These are phyloP conservation scores for Antennarius maculatus DNA, from an alignment of 2,797 vertebrate species.

Conservation along the genomic window DNA sequence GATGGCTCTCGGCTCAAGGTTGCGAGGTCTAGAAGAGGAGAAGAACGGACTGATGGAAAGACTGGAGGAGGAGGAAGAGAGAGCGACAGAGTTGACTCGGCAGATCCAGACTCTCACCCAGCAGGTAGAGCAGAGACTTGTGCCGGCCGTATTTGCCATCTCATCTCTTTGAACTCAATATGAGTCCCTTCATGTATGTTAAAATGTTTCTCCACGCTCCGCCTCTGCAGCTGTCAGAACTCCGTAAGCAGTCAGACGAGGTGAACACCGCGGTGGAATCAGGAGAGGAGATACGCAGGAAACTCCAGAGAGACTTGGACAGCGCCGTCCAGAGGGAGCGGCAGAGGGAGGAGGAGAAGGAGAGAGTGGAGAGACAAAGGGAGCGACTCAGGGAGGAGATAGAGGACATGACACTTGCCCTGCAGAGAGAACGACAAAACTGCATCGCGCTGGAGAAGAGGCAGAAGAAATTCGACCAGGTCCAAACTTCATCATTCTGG, in stretches of 20 bases:
- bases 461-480: constrained; percentile 96
- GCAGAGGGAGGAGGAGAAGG: constrained; percentile 85
- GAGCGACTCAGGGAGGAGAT: constrained; percentile 90
- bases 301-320: constrained; percentile 88
- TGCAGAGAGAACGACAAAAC: constrained; percentile 90
- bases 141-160: background rate
- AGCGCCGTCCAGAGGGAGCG: constrained; percentile 80
- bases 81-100: constrained; percentile 81
- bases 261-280: constrained; percentile 83
- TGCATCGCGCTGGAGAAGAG: constrained; percentile 89
- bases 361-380: constrained; percentile 87
- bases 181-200: background rate
- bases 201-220: background rate
- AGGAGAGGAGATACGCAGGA: constrained; percentile 86
- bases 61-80: constrained; percentile 89
- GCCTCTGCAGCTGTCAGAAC: constrained; percentile 82
- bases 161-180: too few species aligned
- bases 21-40: constrained; percentile 88
- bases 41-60: constrained; percentile 85
- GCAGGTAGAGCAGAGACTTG: constrained; percentile 80
- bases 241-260: constrained; percentile 88
- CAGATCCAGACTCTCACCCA: constrained; percentile 88
- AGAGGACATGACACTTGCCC: constrained; percentile 87
- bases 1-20: constrained; percentile 84
- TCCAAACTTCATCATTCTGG: constrained; percentile 36